These are phyloP conservation scores for Danaus chrysippus DNA, from an alignment of 2,888 invertebrate species.

Conservation along the genomic window DNA sequence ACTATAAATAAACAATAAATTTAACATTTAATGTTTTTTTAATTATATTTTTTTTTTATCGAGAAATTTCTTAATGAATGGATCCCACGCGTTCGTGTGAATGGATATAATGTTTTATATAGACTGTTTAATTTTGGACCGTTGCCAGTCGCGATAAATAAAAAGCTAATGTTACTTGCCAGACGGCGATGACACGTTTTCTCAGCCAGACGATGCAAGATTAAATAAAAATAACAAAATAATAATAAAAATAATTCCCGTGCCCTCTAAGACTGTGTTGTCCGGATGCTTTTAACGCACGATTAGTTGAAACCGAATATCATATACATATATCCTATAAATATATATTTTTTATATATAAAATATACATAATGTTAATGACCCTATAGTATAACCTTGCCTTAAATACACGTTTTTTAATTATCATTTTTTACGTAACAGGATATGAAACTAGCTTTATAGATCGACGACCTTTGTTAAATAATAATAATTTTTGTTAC, in stretches of 20 bases:
- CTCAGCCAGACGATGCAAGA: slow-evolving; percentile 45
- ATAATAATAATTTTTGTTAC: too few species aligned
- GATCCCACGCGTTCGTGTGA: slow-evolving; percentile 37
- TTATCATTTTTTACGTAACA: slow-evolving; percentile 2
- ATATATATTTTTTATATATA: too few species aligned
- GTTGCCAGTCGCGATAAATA: slow-evolving; percentile 57
- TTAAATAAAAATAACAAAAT: slow-evolving; percentile 37
- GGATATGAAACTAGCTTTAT: background rate
- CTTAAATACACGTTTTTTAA: background rate
- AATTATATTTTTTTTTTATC: slow-evolving; percentile 13
- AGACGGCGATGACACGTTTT: slow-evolving; percentile 64
- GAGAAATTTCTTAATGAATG: slow-evolving; percentile 37
- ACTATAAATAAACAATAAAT: slow-evolving; percentile 18
- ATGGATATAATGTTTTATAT: slow-evolving; percentile 37
- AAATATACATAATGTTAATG: slow-evolving; percentile 1
- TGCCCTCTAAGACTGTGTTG: too few species aligned
- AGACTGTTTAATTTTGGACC: slow-evolving; percentile 44
- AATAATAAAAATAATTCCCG: too few species aligned
- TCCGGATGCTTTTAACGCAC: too few species aligned
- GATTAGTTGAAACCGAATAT: too few species aligned
- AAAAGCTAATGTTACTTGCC: slow-evolving; percentile 47
- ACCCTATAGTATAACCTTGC: background rate
- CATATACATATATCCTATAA: too few species aligned
- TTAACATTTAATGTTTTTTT: slow-evolving; percentile 13
- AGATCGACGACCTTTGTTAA: too few species aligned